Conservation (phyloP, 2,888 invertebrate genomes). For the Cybosia mesomella region DNA sequence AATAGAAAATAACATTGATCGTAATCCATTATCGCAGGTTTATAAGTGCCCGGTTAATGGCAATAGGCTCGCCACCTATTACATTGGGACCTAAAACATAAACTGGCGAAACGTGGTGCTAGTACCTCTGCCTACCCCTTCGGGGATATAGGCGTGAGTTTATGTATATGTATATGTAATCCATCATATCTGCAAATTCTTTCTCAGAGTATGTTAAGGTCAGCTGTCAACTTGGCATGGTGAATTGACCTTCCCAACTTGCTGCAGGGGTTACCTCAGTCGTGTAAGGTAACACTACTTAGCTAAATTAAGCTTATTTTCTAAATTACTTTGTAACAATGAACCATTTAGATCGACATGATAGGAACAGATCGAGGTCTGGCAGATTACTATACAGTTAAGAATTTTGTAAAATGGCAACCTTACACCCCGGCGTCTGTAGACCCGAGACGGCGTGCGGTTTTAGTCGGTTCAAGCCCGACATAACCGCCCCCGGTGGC, state of each 20-base stretch:
- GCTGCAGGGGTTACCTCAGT: constrained; percentile 15
- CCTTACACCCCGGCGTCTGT: too few species aligned
- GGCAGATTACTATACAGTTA: neutral
- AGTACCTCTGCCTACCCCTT: too few species aligned
- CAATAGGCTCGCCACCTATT: too few species aligned
- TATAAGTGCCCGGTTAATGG: too few species aligned
- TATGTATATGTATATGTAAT: too few species aligned
- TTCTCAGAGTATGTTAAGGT: constrained; percentile 4
- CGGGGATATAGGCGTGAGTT: too few species aligned
- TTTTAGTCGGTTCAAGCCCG: too few species aligned
- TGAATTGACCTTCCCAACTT: constrained; percentile 19
- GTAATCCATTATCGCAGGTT: too few species aligned
- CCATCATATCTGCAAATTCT: neutral
- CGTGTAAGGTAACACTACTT: constrained; percentile 21
- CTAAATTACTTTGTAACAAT: constrained; percentile 28
- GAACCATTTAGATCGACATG: constrained; percentile 23
- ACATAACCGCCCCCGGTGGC: too few species aligned
- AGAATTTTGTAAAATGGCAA: constrained; percentile 1
- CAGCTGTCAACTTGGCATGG: neutral
- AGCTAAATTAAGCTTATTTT: constrained; percentile 25
- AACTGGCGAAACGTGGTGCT: too few species aligned
- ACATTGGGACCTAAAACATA: too few species aligned
- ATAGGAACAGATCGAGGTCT: neutral
- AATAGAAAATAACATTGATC: neutral
- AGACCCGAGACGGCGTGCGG: too few species aligned